phyloP scores from a whole-genome alignment of 2,888 invertebrate species.

The Dicycla oo region DNA sequence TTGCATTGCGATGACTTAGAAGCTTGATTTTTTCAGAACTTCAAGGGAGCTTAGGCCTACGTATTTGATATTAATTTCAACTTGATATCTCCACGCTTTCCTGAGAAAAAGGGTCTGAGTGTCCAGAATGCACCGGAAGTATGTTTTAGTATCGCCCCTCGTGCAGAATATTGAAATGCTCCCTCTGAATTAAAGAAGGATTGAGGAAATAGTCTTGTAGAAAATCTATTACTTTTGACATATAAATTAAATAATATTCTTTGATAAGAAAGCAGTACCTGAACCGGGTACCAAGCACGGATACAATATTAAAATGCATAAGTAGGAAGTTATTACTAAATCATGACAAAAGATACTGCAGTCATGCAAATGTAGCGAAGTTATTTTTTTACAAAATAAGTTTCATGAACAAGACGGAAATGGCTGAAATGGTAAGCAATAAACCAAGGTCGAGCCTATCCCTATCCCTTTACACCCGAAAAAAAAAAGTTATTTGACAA shows the following conservation, averaged over 20 bases:
- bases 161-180: not conserved
- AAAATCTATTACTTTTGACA: not conserved
- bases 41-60: no score
- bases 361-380: constrained; percentile 44
- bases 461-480: no score
- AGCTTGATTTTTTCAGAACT: no score
- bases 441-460: not conserved
- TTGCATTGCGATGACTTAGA: no score
- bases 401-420: not conserved
- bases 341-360: constrained; percentile 41
- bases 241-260: constrained; percentile 9
- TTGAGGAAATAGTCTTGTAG: not conserved
- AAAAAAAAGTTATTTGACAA: no score
- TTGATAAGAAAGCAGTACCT: not conserved
- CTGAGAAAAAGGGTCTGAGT: no score
- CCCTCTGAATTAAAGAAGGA: not conserved
- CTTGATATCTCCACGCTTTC: no score
- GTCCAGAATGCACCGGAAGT: no score
- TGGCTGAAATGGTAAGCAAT: not conserved
- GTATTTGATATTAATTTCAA: no score
- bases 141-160: not conserved
- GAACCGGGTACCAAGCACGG: constrained; percentile 54
- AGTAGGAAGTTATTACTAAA: constrained; percentile 37
- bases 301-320: constrained; percentile 23
- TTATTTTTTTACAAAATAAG: constrained; percentile 1